phyloP scores from a whole-genome alignment of 2,113 vertebrate genomes.

The Capra hircus region DNA sequence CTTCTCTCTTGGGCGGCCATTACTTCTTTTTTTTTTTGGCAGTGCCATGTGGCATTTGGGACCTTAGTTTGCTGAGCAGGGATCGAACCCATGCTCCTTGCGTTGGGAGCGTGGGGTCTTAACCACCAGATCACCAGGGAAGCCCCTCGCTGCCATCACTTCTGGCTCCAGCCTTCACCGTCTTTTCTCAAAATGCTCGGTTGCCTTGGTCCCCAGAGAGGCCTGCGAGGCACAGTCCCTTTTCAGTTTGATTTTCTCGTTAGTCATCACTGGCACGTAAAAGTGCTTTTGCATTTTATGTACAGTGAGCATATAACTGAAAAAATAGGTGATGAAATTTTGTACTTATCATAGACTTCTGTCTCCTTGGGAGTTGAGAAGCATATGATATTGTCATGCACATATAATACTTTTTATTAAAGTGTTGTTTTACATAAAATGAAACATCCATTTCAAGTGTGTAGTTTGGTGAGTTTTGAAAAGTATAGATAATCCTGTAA shows the following conservation, averaged over 20 bases:
- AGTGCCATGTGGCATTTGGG: neutral
- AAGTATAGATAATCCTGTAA: neutral
- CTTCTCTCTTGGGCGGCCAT: neutral
- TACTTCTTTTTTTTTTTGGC: neutral
- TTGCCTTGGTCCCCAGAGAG: neutral
- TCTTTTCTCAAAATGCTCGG: neutral
- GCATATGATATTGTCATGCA: neutral
- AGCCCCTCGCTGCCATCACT: rapidly evolving
- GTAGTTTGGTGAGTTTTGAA: neutral
- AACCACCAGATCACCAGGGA: neutral
- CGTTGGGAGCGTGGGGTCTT: neutral
- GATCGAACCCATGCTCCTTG: neutral
- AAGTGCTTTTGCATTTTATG: neutral
- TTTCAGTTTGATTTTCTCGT: neutral
- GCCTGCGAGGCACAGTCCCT: neutral
- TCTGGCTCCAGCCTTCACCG: neutral
- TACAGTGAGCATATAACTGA: neutral
- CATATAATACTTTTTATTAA: neutral
- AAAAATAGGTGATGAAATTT: neutral
- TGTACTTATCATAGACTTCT: neutral
- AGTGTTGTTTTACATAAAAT: neutral
- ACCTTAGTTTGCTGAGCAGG: neutral
- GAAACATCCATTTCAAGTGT: neutral
- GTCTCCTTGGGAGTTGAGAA: neutral
- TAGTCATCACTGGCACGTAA: neutral